Evolutionary conservation across 2,888 invertebrate species (phyloP).

Genomic region (Agonopterix alstromeriana): DNA sequence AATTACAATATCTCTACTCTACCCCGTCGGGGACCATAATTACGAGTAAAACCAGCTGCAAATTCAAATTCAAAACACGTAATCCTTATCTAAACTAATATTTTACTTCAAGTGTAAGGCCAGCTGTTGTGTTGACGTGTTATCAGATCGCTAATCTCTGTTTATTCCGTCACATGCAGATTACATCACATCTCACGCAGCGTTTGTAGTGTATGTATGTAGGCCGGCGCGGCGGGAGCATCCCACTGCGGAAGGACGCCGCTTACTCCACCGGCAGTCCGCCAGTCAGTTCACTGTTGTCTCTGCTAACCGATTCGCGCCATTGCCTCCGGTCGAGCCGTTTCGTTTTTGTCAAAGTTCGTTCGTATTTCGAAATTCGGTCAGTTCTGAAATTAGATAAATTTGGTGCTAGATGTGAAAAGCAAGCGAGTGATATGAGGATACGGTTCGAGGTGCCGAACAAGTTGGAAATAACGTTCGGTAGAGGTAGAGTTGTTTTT

Average conservation of each 20-base stretch:
- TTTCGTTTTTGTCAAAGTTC: conserved; percentile 23
- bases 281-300: conserved; percentile 51
- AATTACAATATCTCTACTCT: no score
- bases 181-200: conserved; percentile 63
- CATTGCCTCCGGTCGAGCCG: conserved; percentile 29
- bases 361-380: conserved; percentile 21
- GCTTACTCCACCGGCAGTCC: conserved; percentile 18
- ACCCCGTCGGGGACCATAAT: no score
- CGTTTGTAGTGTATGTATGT: conserved; percentile 46
- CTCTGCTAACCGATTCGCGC: conserved; percentile 56
- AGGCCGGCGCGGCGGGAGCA: conserved; percentile 71
- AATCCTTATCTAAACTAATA: no score
- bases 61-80: no score
- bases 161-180: conserved; percentile 53
- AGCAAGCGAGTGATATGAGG: conserved; percentile 56
- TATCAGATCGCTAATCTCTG: conserved; percentile 44
- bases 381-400: conserved; percentile 27
- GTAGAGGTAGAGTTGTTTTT: conserved; percentile 51
- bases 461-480: conserved; percentile 70
- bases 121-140: conserved; percentile 31
- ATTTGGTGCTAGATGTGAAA: conserved; percentile 31
- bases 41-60: no score
- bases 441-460: conserved; percentile 72
- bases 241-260: conserved; percentile 59
- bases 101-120: no score